Base-by-base conservation (phyloP, 2,888 invertebrate genomes). In the Anarsia innoxiella region DNA sequence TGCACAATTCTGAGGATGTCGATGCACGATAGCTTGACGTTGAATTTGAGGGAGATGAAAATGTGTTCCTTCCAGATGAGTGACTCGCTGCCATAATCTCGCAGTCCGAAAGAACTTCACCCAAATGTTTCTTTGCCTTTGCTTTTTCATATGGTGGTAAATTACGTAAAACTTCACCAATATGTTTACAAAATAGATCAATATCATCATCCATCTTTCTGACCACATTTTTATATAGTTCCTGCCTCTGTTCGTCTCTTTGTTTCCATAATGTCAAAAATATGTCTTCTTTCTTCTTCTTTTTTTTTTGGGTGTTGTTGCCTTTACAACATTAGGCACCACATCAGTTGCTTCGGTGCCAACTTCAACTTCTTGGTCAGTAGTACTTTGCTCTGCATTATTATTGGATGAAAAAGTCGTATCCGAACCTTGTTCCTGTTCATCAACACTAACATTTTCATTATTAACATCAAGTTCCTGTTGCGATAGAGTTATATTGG, bases 71-170 rank as follows among this genome's bases (percentile, higher is more conserved):
- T 23, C 25, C 14, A 13, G 38, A 35, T 31, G 26, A 19, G 15
- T 14, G 32, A 13, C 32, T 25, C n/a, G 35, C 23, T 29, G 39
- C 39, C 23, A 31, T 34, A 15, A 36, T 40, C 28, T 40, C 39
- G 26, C 31, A 40, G 15, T 38, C 33, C 5, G 38, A 38, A 1
- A 38, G 38, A 27, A 33, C 29, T 12, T 29, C 29, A 23, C 33
- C 23, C 29, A 38, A 33, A 29, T 38, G 38, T 33, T 38, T 38
- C 29, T 40, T 40, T 11, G 40, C 40, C 12, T 40, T 15, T 14
- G 40, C 40, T 29, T 36, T 40, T 8, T 36, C 32, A 28, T 25
- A 11, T 12, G 36, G 36, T 11, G 36, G 36, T 14, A 36, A 31
- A 27, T 27, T 39, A 12, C 39, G 26, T 15, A 39, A 31, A 16